These are phyloP conservation scores for Menura novaehollandiae DNA, from an alignment of 2,113 vertebrate genomes.

Conservation along the genomic window DNA sequence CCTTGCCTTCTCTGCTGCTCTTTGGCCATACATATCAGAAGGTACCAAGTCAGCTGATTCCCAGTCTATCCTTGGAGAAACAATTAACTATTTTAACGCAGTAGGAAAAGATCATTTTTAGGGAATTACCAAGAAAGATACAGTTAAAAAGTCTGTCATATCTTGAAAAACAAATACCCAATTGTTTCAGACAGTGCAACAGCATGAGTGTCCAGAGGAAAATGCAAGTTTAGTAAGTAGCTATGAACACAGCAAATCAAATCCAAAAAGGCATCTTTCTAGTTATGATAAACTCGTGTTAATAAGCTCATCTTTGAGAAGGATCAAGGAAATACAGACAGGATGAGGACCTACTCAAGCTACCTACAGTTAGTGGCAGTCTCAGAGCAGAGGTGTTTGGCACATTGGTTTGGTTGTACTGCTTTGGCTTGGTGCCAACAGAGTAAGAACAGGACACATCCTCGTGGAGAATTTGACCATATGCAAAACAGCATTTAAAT, in stretches of 20 bases:
- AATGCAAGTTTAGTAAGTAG: background rate
- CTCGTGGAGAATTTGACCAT: accelerated
- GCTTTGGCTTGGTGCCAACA: background rate
- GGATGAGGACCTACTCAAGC: background rate
- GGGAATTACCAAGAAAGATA: background rate
- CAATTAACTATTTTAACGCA: background rate
- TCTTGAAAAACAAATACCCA: background rate
- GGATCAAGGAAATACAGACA: background rate
- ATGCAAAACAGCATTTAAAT: background rate
- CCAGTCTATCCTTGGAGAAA: background rate
- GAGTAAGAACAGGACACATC: background rate
- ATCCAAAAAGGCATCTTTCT: background rate
- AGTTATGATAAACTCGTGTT: background rate
- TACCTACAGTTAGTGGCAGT: background rate
- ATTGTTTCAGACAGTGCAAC: background rate
- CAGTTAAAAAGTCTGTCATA: background rate
- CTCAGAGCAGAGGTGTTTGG: background rate
- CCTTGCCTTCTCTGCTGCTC: background rate
- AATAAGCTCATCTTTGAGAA: background rate
- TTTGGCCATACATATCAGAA: background rate
- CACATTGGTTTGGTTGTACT: background rate
- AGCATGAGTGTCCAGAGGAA: background rate
- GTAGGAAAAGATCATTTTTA: background rate
- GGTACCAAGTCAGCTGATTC: background rate
- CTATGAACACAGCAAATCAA: background rate